Evolutionary conservation across 64 coral and sea anemone species (phyloP).

Genomic region (Montipora cactus): DNA sequence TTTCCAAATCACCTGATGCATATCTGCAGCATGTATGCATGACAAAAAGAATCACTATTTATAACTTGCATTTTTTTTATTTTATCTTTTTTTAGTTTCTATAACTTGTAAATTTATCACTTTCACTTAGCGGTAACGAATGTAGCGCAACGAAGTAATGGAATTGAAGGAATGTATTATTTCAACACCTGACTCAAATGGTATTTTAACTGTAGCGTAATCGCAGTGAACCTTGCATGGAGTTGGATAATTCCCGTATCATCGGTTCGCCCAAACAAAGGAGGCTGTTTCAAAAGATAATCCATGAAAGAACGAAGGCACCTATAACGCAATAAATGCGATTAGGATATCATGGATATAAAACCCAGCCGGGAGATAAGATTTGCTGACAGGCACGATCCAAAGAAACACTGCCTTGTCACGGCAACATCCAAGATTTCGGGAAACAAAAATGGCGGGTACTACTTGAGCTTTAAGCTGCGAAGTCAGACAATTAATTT

Average conservation of each 20-base stretch:
- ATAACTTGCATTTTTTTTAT: too few relatives aligned
- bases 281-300: slow-evolving; percentile 12
- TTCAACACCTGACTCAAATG: not conserved
- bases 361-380: not conserved
- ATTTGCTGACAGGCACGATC: slow-evolving; percentile 12
- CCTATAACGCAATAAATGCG: slow-evolving; percentile 23
- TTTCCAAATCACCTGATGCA: too few relatives aligned
- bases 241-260: slow-evolving; percentile 39
- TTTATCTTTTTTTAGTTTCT: too few relatives aligned
- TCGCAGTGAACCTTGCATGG: not conserved
- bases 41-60: too few relatives aligned
- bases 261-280: slow-evolving; percentile 8
- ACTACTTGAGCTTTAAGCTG: not conserved
- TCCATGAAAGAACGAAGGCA: slow-evolving; percentile 25
- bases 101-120: too few relatives aligned
- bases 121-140: too few relatives aligned
- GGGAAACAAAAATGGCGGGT: not conserved
- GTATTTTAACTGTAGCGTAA: not conserved
- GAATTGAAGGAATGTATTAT: too few relatives aligned
- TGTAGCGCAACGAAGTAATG: too few relatives aligned
- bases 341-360: slow-evolving; percentile 19
- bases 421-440: not conserved
- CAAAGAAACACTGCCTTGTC: not conserved
- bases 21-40: too few relatives aligned
- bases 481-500: not conserved